phyloP scores from a whole-genome alignment of 2,888 invertebrate species.

The Anaspis maculata region DNA sequence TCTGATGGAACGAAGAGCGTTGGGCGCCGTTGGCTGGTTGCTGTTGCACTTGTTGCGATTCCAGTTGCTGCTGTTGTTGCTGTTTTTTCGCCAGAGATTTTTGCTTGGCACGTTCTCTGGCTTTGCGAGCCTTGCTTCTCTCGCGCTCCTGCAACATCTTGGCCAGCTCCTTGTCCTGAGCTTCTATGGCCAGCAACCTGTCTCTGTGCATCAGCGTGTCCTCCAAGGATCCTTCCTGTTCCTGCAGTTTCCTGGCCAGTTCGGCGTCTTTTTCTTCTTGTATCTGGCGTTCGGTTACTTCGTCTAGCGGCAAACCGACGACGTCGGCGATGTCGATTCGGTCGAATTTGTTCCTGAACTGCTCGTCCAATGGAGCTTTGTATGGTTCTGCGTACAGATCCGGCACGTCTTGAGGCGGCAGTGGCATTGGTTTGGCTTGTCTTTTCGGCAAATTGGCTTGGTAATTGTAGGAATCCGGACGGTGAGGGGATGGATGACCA shows the following conservation, averaged over 20 bases:
- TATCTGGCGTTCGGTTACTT: conserved; percentile 50
- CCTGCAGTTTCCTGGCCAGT: conserved; percentile 65
- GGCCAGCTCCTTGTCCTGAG: conserved; percentile 71
- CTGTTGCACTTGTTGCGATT: conserved; percentile 35
- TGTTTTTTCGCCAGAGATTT: conserved; percentile 49
- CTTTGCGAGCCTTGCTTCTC: conserved; percentile 59
- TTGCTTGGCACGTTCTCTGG: conserved; percentile 60
- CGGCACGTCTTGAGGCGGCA: conserved; percentile 22
- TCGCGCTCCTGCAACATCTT: conserved; percentile 68
- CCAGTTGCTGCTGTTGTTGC: conserved; percentile 33
- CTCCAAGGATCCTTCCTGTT: conserved; percentile 59
- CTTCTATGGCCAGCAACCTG: conserved; percentile 65
- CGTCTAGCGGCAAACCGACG: conserved; percentile 45
- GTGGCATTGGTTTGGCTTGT: conserved; percentile 36
- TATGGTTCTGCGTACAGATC: conserved; percentile 38
- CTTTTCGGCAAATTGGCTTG: conserved; percentile 31
- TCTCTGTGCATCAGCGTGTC: conserved; percentile 44
- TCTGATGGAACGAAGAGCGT: conserved; percentile 25
- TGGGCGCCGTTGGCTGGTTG: conserved; percentile 25
- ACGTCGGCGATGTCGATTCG: conserved; percentile 41
- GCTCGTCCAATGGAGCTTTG: conserved; percentile 14
- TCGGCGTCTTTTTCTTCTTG: conserved; percentile 72
- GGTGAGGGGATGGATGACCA: conserved; percentile 26
- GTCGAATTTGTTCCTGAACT: conserved; percentile 29
- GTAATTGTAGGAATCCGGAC: conserved; percentile 28